These are phyloP conservation scores for Neosalanx taihuensis DNA, from an alignment of 2,797 vertebrate species.

Conservation along the genomic window DNA sequence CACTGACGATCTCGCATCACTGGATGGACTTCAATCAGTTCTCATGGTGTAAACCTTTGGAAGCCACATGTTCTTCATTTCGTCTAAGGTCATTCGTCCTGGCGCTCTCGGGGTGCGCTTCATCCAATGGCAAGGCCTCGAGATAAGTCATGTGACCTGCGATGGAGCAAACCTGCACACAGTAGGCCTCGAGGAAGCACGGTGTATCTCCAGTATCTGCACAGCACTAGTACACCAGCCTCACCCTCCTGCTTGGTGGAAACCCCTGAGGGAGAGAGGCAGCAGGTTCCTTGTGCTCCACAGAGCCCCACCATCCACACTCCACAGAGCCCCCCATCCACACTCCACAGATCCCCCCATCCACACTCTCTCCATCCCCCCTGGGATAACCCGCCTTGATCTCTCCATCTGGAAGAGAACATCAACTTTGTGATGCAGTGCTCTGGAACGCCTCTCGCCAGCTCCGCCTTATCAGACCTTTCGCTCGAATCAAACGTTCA, in stretches of 20 bases:
- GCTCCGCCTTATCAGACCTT: not conserved
- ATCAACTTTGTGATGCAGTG: slow-evolving; percentile 24
- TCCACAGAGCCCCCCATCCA: not conserved
- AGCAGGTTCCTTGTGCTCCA: not conserved
- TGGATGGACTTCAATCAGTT: too few species aligned
- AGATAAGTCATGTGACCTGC: too few species aligned
- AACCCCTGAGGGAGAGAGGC: slow-evolving; percentile 8
- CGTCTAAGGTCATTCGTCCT: too few species aligned
- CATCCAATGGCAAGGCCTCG: too few species aligned
- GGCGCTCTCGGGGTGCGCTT: too few species aligned
- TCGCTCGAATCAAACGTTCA: slow-evolving; percentile 24
- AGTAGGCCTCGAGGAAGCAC: not conserved
- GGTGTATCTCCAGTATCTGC: not conserved
- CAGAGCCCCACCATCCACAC: slow-evolving; percentile 4
- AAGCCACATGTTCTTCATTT: too few species aligned
- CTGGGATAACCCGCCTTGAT: slow-evolving; percentile 9
- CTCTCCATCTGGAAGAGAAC: slow-evolving; percentile 16
- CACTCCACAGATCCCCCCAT: not conserved
- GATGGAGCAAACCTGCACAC: too few species aligned
- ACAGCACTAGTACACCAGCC: not conserved
- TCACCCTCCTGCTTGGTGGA: not conserved
- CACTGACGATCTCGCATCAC: too few species aligned
- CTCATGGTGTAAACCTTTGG: too few species aligned
- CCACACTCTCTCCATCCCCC: not conserved
- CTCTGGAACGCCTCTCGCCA: slow-evolving; percentile 7